Evolutionary conservation across 1,140 invertebrate genomes (phyloP), one percentile per base, ranked within the genome.

Genomic region (Zaprionus inermis): DNA sequence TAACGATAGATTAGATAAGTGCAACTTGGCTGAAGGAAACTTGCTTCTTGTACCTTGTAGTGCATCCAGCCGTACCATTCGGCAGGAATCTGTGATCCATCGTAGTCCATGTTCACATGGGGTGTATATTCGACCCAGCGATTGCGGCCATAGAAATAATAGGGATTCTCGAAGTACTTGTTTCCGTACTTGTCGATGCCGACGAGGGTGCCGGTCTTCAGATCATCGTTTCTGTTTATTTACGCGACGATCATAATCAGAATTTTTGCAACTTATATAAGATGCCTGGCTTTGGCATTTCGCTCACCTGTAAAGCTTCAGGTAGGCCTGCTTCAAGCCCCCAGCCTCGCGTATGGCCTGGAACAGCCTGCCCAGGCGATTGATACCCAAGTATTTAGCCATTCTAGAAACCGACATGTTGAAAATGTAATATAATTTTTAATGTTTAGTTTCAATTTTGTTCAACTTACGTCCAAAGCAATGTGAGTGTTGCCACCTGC

Each of bases 141-240:
- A 93, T 98, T 99, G 61, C 97, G 94, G 16, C 97, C 96, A 91
- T 96, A 96, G 93, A 99, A 98, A 91, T 97, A 98, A 46, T 94
- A 93, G 28, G 96, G 95, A 91, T 99, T 99, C 94, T 99, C 96
- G 92, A 95, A 99, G 92, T 99, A 99, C 92, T 97, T 98, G 93
- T 99, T 99, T 34, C 99, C 98, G 93, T 95, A 98, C 92, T 97
- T 96, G 92, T 99, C 99, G 68, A 94, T 95, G n/a, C 99, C 99
- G n/a, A 99, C 94, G 0, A 98, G 91, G 0, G 93, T 95, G 22
- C 98, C 98, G 46, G 94, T 93, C 93, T 98, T 99, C 20, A 98
- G 84, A 1, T 96, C 96, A 93, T 99, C 98, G 80, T 95, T 95
- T 91, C 98, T 97, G 68, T 78, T 79, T 68, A 72, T 55, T 16